Evolutionary conservation across 2,113 vertebrate genomes (phyloP), one percentile per base, ranked within the genome.

Genomic region (Indri indri): DNA sequence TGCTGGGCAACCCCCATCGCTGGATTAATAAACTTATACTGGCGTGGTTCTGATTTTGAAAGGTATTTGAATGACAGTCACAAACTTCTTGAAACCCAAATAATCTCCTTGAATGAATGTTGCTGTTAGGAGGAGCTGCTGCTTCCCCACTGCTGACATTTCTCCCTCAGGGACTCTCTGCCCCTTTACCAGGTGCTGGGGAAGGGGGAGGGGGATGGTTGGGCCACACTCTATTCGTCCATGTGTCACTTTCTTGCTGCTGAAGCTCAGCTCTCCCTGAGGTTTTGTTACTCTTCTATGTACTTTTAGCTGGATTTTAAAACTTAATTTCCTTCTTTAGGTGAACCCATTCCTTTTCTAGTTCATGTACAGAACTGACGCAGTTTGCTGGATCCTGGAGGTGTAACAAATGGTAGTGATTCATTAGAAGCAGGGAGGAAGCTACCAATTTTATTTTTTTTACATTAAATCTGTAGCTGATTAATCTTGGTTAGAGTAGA

Each of bases 181-280:
- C 20, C 14, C 30, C 86, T 32, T 20, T 1, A 4, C 68, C 25
- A 37, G 50, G 18, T 13, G 22, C 42, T 37, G 9, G 0, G 22
- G 6, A 3, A 8, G 7, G 5, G 3, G 2, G 18, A 37, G 10
- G 37, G 10, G 0, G 1, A 34, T 1, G 17, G 9, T 18, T 37
- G 8, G 32, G 8, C 17, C 17, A 3, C 11, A 3, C 16, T 40
- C 34, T 68, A 50, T n/a, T 66, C 27, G 27, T 10, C 1, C 0
- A 47, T 8, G 6, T 9, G 11, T 32, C 54, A 37, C 25, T 22
- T 7, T 93, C 59, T 37, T 11, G 70, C 66, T 13, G 3, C 37
- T 22, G 40, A 52, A 63, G 27, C 47, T 61, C 32, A 63, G 50
- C 37, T 92, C 65, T 45, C 40, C 59, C 34, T 42, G 30, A 54